phyloP scores from a whole-genome alignment of 1,140 invertebrate genomes.

The Zaprionus kolodkinae region DNA sequence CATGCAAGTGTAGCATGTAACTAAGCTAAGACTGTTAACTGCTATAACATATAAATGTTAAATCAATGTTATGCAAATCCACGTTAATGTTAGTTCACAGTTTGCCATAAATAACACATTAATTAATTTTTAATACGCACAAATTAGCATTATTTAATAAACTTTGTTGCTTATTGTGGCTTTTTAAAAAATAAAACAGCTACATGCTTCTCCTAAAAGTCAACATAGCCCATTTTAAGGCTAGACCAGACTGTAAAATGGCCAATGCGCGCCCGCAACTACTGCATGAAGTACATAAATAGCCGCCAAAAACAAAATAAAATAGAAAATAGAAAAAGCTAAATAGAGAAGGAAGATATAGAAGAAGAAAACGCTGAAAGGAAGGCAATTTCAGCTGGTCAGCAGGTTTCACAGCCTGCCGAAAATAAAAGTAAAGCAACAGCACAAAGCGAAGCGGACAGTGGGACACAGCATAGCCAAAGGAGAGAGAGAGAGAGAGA shows the following conservation, averaged over 20 bases:
- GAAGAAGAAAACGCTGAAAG: slow-evolving; percentile 15
- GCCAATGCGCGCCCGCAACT: slow-evolving; percentile 30
- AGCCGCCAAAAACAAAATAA: slow-evolving; percentile 18
- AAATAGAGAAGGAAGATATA: slow-evolving; percentile 18
- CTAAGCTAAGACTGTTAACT: background rate
- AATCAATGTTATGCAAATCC: background rate
- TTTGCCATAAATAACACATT: background rate
- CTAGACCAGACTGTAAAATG: slow-evolving; percentile 24
- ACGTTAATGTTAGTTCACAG: background rate
- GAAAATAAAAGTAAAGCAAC: slow-evolving; percentile 69
- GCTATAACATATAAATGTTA: background rate
- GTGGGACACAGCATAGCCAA: background rate
- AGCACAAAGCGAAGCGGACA: slow-evolving; percentile 60
- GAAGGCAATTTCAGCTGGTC: slow-evolving; percentile 70
- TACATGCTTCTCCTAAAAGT: slow-evolving; percentile 25
- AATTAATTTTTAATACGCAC: background rate
- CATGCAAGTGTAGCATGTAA: too few relatives aligned
- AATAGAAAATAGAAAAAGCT: slow-evolving; percentile 9
- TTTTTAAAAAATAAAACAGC: background rate
- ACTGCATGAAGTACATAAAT: slow-evolving; percentile 41
- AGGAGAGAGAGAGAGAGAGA: background rate
- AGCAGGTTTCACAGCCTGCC: slow-evolving; percentile 60
- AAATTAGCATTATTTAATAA: background rate
- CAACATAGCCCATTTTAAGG: slow-evolving; percentile 23
- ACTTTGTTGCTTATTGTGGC: too few relatives aligned